These are phyloP conservation scores for Spisula subtruncata DNA, from an alignment of 2,888 invertebrate species.

Conservation along the genomic window DNA sequence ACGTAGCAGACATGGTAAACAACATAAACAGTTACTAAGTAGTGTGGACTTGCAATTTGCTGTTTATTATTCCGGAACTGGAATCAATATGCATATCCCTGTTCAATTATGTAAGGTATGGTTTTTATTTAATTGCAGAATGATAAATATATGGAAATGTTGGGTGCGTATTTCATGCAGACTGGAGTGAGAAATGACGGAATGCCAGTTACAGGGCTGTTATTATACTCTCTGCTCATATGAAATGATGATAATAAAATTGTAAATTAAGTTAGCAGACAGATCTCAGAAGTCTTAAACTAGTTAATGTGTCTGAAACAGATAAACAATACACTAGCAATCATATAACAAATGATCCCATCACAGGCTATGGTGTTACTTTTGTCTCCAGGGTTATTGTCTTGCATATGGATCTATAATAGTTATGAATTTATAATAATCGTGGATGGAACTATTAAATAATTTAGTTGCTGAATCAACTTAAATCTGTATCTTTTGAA, in stretches of 20 bases:
- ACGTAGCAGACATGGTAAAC: not conserved
- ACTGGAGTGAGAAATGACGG: not conserved
- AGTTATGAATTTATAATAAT: not conserved
- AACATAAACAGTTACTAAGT: not conserved
- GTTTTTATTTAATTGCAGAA: not conserved
- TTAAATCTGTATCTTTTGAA: not conserved
- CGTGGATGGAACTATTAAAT: not conserved
- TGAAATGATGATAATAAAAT: constrained; percentile 7
- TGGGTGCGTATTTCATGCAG: not conserved
- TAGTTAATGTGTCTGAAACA: constrained; percentile 16
- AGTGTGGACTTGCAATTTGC: not conserved
- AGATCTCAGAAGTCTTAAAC: constrained; percentile 2
- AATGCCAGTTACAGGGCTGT: not conserved
- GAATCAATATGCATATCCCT: not conserved
- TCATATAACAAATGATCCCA: not conserved
- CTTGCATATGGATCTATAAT: too few species aligned
- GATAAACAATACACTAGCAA: constrained; percentile 12
- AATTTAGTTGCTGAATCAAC: not conserved
- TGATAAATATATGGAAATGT: not conserved
- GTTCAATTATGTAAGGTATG: not conserved
- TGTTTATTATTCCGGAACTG: not conserved
- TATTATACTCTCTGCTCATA: not conserved
- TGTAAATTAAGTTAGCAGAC: constrained; percentile 27
- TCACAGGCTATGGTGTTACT: not conserved
- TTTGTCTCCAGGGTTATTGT: constrained; percentile 8